Evolutionary conservation across 2,888 invertebrate species (phyloP).

Genomic region (Bellardia bayeri): DNA sequence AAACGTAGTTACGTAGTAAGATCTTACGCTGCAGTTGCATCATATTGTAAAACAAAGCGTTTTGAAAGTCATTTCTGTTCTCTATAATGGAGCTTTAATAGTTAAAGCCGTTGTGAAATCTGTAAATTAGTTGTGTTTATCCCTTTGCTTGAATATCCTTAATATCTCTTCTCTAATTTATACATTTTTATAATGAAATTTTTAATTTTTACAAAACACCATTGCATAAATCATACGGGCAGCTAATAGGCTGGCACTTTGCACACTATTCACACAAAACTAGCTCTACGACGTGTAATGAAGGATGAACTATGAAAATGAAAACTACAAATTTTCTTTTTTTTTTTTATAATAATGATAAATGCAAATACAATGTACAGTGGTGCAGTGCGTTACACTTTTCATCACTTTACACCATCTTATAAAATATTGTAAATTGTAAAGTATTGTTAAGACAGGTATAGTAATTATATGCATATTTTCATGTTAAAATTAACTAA

Average conservation of each 20-base stretch:
- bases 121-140: not conserved
- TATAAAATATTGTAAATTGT: not conserved
- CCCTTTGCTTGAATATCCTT: slow-evolving; percentile 16
- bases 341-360: slow-evolving; percentile 14
- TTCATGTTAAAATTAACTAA: slow-evolving; percentile 36
- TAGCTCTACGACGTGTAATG: not conserved
- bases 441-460: not conserved
- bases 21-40: too few species aligned
- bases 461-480: slow-evolving; percentile 11
- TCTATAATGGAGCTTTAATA: not conserved
- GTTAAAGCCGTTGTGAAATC: not conserved
- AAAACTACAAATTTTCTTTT: slow-evolving; percentile 34
- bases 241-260: slow-evolving; percentile 34
- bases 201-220: slow-evolving; percentile 41
- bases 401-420: slow-evolving; percentile 15
- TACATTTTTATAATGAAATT: slow-evolving; percentile 28
- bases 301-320: slow-evolving; percentile 30
- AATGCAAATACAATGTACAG: not conserved
- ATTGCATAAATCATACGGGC: slow-evolving; percentile 40
- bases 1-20: too few species aligned
- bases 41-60: too few species aligned
- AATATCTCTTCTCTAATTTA: slow-evolving; percentile 9
- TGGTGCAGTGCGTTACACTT: slow-evolving; percentile 30
- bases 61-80: not conserved
- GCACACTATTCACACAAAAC: slow-evolving; percentile 12